Percentiles rank a stretch among this genome's conserved stretches.
Conservation (phyloP, 1,140 invertebrate species). For the Sinonovacula constricta region DNA sequence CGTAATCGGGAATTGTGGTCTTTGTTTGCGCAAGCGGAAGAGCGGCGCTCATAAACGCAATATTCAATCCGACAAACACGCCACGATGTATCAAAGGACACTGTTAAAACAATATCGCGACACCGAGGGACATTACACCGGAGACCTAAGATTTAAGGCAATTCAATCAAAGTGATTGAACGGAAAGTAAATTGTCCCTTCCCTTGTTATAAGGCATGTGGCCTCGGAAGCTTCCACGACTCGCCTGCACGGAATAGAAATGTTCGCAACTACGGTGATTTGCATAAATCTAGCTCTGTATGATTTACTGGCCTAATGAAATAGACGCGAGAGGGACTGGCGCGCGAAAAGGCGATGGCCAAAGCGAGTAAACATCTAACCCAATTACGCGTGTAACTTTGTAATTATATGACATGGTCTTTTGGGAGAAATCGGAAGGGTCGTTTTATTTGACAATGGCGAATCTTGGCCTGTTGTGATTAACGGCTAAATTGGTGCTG, state of each 20-base stretch:
- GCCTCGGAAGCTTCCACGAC: too few relatives aligned
- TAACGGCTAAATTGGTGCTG: slow-evolving; percentile 23
- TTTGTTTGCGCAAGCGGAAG: too few relatives aligned
- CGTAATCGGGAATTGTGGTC: too few relatives aligned
- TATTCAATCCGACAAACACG: too few relatives aligned
- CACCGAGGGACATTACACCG: too few relatives aligned
- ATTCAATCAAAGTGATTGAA: slow-evolving; percentile 53
- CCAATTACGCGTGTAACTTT: slow-evolving; percentile 43
- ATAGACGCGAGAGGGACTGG: slow-evolving; percentile 7
- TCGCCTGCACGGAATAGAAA: slow-evolving; percentile 48
- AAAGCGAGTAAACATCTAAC: slow-evolving; percentile 49
- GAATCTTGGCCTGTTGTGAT: slow-evolving; percentile 20
- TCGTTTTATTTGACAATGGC: slow-evolving; percentile 49
- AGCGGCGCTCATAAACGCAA: too few relatives aligned
- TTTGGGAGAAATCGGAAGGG: slow-evolving; percentile 43
- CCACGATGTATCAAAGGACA: too few relatives aligned
- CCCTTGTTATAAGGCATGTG: too few relatives aligned
- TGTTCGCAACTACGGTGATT: slow-evolving; percentile 34
- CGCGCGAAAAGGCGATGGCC: neutral
- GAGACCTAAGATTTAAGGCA: too few relatives aligned
- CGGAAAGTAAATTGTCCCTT: slow-evolving; percentile 50
- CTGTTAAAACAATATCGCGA: too few relatives aligned
- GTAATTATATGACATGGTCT: slow-evolving; percentile 52
- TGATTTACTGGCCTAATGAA: slow-evolving; percentile 37
- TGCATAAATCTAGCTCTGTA: slow-evolving; percentile 48